These are phyloP conservation scores for Ariopsis seemanni DNA, from an alignment of 2,113 vertebrate species.

Conservation along the genomic window DNA sequence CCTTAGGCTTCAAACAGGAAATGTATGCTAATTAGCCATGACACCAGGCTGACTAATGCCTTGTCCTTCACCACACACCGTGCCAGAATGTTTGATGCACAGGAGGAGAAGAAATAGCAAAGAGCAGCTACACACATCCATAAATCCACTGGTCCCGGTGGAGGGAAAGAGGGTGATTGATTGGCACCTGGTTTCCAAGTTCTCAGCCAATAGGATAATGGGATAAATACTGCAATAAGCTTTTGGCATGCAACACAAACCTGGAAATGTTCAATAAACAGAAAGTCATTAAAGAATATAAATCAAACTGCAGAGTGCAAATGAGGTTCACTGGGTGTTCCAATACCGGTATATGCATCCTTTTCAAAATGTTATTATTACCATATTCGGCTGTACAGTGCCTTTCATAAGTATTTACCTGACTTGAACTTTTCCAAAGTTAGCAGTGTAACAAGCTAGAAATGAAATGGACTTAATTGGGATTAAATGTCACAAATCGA, in stretches of 20 bases:
- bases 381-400: background rate
- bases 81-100: constrained; percentile 26
- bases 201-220: constrained; percentile 38
- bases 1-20: constrained; percentile 50
- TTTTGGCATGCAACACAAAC: constrained; percentile 17
- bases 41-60: constrained; percentile 41
- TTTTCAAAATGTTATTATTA: background rate
- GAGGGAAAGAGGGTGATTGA: constrained; percentile 39
- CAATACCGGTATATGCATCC: constrained; percentile 3
- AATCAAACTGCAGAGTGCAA: background rate
- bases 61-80: constrained; percentile 22
- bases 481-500: background rate
- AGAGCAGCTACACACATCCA: constrained; percentile 15
- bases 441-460: background rate
- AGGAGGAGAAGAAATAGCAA: constrained; percentile 30
- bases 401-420: background rate
- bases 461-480: background rate
- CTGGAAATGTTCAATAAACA: constrained; percentile 14
- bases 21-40: constrained; percentile 50
- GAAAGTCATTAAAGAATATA: constrained; percentile 1
- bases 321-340: constrained; percentile 4
- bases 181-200: constrained; percentile 38
- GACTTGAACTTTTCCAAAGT: background rate
- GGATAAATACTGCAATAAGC: constrained; percentile 26
- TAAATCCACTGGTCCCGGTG: constrained; percentile 30